Base-by-base conservation (phyloP, 2,113 vertebrate genomes). In the Malurus elegans region DNA sequence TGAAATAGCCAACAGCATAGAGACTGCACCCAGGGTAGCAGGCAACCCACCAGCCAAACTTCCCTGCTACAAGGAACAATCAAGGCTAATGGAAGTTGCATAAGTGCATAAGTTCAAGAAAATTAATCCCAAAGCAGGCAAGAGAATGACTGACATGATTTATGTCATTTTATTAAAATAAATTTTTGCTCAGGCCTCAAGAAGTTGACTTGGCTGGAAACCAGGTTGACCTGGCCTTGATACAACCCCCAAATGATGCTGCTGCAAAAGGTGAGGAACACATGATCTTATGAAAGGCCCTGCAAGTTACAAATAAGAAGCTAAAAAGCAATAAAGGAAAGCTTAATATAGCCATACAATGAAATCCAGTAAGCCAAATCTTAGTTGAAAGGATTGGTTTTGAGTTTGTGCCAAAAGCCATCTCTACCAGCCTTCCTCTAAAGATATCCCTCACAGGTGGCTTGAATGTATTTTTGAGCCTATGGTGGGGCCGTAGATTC, bases 391-490 rank as follows among this genome's bases (percentile, higher is more conserved):
- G 58, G 26, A 88, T 75, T 47, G 9, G 0, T 53, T 86, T 67
- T 88, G 90, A 25, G 10, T 64, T 90, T 64, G 28, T 86, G 90
- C 75, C 95, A 96, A 78, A 92, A 91, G 16, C 11, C 51, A 42
- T 78, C 89, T 82, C 84, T 6, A 0, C n/a, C 38, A 54, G 79
- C 44, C 64, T 92, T 94, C 42, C 14, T 90, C 82, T 78, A 83
- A 96, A 94, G n/a, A 85, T 91, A 90, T 64, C 85, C 21, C 28
- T 92, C 82, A 51, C 79, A 88, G 79, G 62, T 83, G 74, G 66
- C 67, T 92, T 28, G 19, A 48, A 82, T 78, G 26, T 86, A 92
- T 76, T 95, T 95, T 80, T 94, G 79, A 90, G 44, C 28, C 34
- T 4, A 0, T 79, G 45, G 11, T 74, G 51, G 26, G 51, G 26